Conservation (phyloP, 2,797 vertebrate genomes). For the Enteromius afrohamiltoni region DNA sequence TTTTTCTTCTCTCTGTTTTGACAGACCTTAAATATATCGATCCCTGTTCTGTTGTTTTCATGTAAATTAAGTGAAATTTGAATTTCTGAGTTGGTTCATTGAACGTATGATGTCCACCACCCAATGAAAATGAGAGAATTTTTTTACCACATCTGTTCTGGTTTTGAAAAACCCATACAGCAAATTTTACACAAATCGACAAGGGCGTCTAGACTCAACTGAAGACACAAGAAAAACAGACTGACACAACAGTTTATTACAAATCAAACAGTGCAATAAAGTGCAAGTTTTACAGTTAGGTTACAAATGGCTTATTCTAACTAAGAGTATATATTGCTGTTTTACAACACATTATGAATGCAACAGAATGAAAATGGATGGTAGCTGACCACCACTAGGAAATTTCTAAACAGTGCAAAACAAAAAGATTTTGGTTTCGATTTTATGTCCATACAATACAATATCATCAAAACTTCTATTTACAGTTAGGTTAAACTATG, state of each 20-base stretch:
- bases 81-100: conserved; percentile 41
- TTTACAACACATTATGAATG: conserved; percentile 13
- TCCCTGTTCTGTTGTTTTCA: conserved; percentile 10
- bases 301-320: conserved; percentile 4
- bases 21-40: neutral
- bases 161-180: conserved; percentile 2
- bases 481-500: conserved; percentile 31
- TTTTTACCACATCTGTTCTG: conserved; percentile 11
- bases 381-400: neutral
- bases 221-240: neutral
- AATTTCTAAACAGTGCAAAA: conserved; percentile 16
- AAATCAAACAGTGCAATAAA: conserved; percentile 30
- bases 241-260: conserved; percentile 29
- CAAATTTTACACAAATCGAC: conserved; percentile 50
- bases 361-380: neutral
- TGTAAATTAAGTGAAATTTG: conserved; percentile 29
- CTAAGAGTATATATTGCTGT: neutral
- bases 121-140: conserved; percentile 24
- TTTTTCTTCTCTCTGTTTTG: neutral
- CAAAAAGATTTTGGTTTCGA: neutral
- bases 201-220: neutral
- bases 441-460: conserved; percentile 3
- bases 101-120: neutral
- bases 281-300: conserved; percentile 24
- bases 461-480: conserved; percentile 21